phyloP scores from a whole-genome alignment of 2,797 vertebrate species.

The Phrynocephalus forsythii region DNA sequence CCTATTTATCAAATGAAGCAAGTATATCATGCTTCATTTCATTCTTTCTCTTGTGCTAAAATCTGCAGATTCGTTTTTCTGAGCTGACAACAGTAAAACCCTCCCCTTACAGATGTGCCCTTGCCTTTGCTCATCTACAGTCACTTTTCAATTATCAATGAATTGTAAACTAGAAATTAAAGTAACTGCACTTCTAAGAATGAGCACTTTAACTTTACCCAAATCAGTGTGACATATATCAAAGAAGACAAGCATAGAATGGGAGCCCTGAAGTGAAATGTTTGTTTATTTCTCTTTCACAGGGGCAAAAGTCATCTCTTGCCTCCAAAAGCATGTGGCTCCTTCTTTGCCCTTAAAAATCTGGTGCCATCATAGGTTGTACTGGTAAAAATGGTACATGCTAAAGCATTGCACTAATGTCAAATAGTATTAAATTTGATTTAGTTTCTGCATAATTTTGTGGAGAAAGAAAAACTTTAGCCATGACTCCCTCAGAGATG shows the following conservation, averaged over 20 bases:
- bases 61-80: constrained; percentile 19
- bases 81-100: neutral
- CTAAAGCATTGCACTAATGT: neutral
- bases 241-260: neutral
- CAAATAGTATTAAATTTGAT: neutral
- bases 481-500: neutral
- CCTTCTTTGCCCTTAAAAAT: neutral
- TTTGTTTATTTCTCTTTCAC: neutral
- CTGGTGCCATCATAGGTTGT: too few relatives aligned
- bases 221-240: neutral
- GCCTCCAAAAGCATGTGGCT: neutral
- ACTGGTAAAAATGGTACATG: neutral
- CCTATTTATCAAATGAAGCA: constrained; percentile 32
- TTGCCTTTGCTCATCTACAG: neutral
- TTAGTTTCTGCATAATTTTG: neutral
- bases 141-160: neutral
- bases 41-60: constrained; percentile 33
- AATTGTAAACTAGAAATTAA: neutral
- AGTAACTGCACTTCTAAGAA: neutral
- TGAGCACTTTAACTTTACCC: too few relatives aligned
- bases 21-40: constrained; percentile 28
- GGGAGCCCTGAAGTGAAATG: neutral
- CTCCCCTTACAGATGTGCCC: neutral
- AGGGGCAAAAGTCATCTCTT: neutral
- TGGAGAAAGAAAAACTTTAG: neutral